Evolutionary conservation across 2,113 vertebrate species (phyloP).

Genomic region (Barbus barbus): DNA sequence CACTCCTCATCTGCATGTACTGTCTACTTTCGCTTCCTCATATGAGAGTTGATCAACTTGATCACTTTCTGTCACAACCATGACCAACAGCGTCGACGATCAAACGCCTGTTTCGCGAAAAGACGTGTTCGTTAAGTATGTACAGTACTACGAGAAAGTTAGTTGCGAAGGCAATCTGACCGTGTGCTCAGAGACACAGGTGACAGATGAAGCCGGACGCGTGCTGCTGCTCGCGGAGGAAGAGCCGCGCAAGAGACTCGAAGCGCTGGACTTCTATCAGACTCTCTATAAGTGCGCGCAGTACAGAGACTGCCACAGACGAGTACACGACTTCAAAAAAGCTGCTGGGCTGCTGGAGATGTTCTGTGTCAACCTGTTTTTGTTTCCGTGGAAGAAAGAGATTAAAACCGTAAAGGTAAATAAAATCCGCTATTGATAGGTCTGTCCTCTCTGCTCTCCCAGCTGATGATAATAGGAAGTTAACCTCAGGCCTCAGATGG

Average conservation of each 20-base stretch:
- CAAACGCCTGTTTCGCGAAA: slow-evolving; percentile 30
- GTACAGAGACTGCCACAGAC: slow-evolving; percentile 27
- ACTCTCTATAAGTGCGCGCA: background rate
- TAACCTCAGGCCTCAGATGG: background rate
- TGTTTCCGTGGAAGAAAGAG: slow-evolving; percentile 75
- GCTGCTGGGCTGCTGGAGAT: slow-evolving; percentile 70
- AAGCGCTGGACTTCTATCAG: slow-evolving; percentile 61
- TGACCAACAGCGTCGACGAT: slow-evolving; percentile 60
- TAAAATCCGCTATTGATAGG: background rate
- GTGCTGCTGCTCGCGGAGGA: slow-evolving; percentile 46
- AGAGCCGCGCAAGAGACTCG: slow-evolving; percentile 41
- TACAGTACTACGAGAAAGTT: slow-evolving; percentile 46
- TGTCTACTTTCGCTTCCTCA: slow-evolving; percentile 57
- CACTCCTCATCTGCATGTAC: slow-evolving; percentile 23
- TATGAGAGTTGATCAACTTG: slow-evolving; percentile 6
- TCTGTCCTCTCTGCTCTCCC: background rate
- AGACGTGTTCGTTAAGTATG: slow-evolving; percentile 60
- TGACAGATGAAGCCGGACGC: slow-evolving; percentile 50
- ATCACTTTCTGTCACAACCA: slow-evolving; percentile 36
- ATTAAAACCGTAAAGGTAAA: slow-evolving; percentile 70
- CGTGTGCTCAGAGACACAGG: slow-evolving; percentile 45
- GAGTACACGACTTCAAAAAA: slow-evolving; percentile 56
- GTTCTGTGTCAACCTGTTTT: slow-evolving; percentile 69
- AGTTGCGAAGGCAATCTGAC: slow-evolving; percentile 42
- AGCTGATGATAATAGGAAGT: background rate